These are phyloP conservation scores for Decapterus maruadsi DNA, from an alignment of 2,797 vertebrate genomes.

Conservation along the genomic window DNA sequence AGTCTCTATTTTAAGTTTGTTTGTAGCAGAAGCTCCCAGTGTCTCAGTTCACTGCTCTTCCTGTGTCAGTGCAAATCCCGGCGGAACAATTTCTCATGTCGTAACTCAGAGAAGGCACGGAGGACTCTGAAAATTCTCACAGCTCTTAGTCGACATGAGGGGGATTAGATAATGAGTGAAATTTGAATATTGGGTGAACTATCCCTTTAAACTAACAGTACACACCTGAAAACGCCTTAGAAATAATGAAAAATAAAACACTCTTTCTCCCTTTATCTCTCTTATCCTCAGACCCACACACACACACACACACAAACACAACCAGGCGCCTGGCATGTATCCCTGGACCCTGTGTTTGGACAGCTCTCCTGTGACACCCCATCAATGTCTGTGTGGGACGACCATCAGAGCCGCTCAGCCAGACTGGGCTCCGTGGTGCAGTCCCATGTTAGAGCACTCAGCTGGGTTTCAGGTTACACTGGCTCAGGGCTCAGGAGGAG, in stretches of 20 bases:
- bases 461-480: slow-evolving; percentile 71
- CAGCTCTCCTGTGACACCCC: slow-evolving; percentile 67
- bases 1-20: no score
- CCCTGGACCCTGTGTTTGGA: slow-evolving; percentile 66
- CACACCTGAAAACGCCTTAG: neutral
- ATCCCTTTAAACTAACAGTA: neutral
- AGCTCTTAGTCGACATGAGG: no score
- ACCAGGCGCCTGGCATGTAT: slow-evolving; percentile 58
- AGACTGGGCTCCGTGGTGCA: slow-evolving; percentile 36
- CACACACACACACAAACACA: slow-evolving; percentile 33
- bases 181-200: no score
- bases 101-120: no score
- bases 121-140: no score
- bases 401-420: slow-evolving; percentile 46
- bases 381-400: slow-evolving; percentile 55
- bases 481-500: slow-evolving; percentile 19
- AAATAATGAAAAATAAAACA: neutral
- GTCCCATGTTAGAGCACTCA: slow-evolving; percentile 40
- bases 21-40: no score
- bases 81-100: no score
- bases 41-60: no score
- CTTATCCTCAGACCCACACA: slow-evolving; percentile 2
- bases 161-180: no score
- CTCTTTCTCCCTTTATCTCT: neutral
- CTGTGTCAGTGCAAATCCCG: no score